Percentiles rank a stretch among this genome's conserved stretches.
phyloP scores from a whole-genome alignment of 2,888 invertebrate species.

The Drosophila affinis region DNA sequence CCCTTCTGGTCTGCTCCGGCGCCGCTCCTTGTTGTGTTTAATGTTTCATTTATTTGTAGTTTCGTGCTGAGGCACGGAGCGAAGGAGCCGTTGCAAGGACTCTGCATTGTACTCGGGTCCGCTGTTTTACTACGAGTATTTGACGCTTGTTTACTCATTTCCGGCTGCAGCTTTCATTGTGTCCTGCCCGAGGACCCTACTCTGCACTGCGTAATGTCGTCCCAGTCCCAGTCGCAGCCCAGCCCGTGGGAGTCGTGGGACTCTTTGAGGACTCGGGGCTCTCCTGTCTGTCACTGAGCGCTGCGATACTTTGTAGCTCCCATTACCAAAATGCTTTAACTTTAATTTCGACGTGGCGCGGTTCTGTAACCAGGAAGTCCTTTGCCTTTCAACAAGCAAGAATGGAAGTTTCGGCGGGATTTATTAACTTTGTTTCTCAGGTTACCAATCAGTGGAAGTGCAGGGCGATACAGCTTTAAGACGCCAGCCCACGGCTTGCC shows the following conservation, averaged over 20 bases:
- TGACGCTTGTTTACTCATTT: constrained; percentile 80
- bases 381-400: constrained; percentile 19
- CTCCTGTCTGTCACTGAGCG: constrained; percentile 8
- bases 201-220: constrained; percentile 24
- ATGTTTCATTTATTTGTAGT: constrained; percentile 77
- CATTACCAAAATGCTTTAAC: constrained; percentile 37
- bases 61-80: constrained; percentile 33
- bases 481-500: too few species aligned
- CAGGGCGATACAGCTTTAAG: too few species aligned
- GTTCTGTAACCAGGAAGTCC: constrained; percentile 21
- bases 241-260: background rate
- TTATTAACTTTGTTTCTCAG: background rate
- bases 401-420: background rate
- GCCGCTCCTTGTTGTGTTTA: constrained; percentile 56
- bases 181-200: constrained; percentile 39
- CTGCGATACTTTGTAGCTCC: constrained; percentile 35
- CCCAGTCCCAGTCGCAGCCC: background rate
- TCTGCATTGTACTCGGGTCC: constrained; percentile 48
- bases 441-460: background rate
- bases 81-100: constrained; percentile 8
- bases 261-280: background rate
- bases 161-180: constrained; percentile 65
- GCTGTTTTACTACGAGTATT: constrained; percentile 68
- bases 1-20: constrained; percentile 4
- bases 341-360: constrained; percentile 4